These are phyloP conservation scores for Semnornis frantzii DNA, from an alignment of 2,113 vertebrate species.

Conservation along the genomic window DNA sequence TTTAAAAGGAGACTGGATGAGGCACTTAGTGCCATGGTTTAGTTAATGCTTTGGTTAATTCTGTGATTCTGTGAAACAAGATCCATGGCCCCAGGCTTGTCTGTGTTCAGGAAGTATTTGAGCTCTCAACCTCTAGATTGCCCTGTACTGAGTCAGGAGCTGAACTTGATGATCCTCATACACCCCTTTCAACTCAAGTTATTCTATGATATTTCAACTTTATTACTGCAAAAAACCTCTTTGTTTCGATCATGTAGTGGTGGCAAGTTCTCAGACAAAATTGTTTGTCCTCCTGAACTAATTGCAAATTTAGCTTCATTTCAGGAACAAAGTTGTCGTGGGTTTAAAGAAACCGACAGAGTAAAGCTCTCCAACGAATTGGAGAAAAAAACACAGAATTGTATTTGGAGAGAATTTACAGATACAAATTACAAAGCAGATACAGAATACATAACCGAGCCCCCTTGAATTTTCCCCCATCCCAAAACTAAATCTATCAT, in stretches of 20 bases:
- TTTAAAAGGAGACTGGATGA: no score
- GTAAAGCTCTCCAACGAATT: no score
- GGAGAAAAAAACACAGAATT: no score
- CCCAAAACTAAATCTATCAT: no score
- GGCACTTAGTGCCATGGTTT: no score
- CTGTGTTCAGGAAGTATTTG: not conserved
- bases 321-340: not conserved
- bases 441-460: no score
- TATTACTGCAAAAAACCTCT: not conserved
- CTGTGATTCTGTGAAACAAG: not conserved
- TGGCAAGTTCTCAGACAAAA: not conserved
- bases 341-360: no score
- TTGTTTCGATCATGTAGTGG: not conserved
- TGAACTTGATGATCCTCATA: accelerated
- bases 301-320: not conserved
- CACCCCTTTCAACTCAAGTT: not conserved
- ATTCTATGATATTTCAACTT: not conserved
- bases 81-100: not conserved
- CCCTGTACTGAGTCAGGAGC: not conserved
- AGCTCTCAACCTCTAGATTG: not conserved
- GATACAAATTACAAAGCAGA: no score
- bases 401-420: no score
- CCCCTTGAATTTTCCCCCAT: no score
- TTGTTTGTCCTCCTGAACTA: not conserved
- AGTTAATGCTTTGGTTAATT: no score